A percentile compares a stretch with the other conserved stretches of the same genome.
These are phyloP conservation scores for Archips crataeganus DNA, from an alignment of 2,888 invertebrate genomes.

Conservation along the genomic window DNA sequence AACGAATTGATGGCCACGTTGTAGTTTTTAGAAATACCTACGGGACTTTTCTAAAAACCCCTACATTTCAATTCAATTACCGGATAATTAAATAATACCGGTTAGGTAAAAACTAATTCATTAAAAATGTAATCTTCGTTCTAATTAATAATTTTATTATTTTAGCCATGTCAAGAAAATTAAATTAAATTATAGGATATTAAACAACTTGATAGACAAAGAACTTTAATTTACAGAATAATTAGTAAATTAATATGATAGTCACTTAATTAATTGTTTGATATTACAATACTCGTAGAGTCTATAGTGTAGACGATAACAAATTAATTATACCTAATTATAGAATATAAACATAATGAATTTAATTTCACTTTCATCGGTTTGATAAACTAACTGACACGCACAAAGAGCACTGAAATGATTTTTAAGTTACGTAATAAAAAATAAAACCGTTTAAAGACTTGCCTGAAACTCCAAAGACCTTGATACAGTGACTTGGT, in stretches of 20 bases:
- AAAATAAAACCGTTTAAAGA: neutral
- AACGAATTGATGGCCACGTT: too few species aligned
- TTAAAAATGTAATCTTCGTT: too few species aligned
- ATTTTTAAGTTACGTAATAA: constrained; percentile 1
- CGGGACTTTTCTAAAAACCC: too few species aligned
- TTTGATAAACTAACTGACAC: neutral
- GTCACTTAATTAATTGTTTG: neutral
- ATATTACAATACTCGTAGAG: neutral
- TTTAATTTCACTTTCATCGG: neutral
- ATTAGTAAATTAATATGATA: neutral
- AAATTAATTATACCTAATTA: neutral
- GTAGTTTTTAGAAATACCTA: too few species aligned
- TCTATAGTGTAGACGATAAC: too few species aligned
- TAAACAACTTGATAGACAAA: neutral
- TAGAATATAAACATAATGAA: neutral
- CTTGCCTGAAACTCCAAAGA: constrained; percentile 71
- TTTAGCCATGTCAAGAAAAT: too few species aligned
- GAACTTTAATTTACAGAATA: neutral
- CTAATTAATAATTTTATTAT: too few species aligned
- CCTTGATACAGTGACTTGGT: constrained; percentile 84
- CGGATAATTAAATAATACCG: too few species aligned
- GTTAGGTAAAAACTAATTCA: too few species aligned
- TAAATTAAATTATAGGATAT: neutral
- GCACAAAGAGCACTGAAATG: neutral
- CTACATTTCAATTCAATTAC: too few species aligned